These are phyloP conservation scores for Halcyon leucocephala DNA, from an alignment of 2,797 vertebrate genomes.

Conservation along the genomic window DNA sequence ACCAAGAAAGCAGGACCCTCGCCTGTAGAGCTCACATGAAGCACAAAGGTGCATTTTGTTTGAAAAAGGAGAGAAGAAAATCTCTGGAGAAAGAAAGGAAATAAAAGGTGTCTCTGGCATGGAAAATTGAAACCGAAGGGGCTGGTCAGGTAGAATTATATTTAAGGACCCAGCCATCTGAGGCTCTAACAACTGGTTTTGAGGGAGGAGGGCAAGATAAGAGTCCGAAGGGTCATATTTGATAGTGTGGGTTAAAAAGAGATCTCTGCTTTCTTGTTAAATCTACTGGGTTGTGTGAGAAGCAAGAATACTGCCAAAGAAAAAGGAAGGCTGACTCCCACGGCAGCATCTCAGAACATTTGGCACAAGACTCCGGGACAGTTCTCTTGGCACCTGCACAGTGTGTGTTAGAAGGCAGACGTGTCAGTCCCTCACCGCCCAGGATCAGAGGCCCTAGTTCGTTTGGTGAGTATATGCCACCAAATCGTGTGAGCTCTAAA, in stretches of 20 bases:
- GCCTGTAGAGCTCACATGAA: background rate
- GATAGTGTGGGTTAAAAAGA: background rate
- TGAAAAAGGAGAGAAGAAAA: background rate
- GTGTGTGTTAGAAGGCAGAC: background rate
- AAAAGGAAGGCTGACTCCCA: background rate
- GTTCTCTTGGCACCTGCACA: background rate
- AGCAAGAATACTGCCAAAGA: background rate
- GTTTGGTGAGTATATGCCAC: background rate
- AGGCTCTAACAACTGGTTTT: background rate
- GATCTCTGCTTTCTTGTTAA: background rate
- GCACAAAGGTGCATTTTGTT: background rate
- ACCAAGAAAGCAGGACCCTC: background rate
- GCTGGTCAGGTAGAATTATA: background rate
- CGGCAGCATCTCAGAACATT: background rate
- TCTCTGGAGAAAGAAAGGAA: background rate
- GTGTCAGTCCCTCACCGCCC: background rate
- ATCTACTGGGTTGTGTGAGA: background rate
- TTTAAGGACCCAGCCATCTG: background rate
- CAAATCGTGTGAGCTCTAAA: background rate
- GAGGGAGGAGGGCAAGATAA: background rate
- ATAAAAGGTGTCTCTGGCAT: background rate
- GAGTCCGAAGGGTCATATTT: background rate
- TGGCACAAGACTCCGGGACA: background rate
- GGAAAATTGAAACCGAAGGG: background rate
- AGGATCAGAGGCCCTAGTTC: background rate